These are phyloP conservation scores for Poeciliopsis presidionis DNA, from an alignment of 2,797 vertebrate species.

Conservation along the genomic window DNA sequence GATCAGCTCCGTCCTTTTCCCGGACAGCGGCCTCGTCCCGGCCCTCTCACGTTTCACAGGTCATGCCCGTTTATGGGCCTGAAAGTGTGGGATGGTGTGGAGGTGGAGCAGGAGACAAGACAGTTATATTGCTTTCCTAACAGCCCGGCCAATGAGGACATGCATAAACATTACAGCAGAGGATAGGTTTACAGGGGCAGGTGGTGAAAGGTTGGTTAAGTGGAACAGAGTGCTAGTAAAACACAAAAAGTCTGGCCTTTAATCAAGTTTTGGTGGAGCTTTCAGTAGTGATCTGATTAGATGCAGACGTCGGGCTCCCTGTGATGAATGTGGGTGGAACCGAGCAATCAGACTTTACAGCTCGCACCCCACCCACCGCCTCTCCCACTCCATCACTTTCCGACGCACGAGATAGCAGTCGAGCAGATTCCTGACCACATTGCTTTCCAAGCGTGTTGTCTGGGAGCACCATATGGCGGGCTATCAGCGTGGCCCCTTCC, in stretches of 20 bases:
- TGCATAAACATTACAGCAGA: slow-evolving; percentile 78
- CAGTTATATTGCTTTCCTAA: slow-evolving; percentile 57
- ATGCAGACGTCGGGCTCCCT: slow-evolving; percentile 63
- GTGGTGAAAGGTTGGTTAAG: slow-evolving; percentile 75
- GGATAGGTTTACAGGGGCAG: slow-evolving; percentile 76
- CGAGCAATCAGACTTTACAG: slow-evolving; percentile 30
- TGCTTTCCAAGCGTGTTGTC: slow-evolving; percentile 58
- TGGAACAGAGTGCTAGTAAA: slow-evolving; percentile 76
- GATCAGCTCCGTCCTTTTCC: not conserved
- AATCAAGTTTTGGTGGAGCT: slow-evolving; percentile 78
- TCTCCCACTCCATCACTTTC: slow-evolving; percentile 46
- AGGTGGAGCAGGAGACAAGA: slow-evolving; percentile 16
- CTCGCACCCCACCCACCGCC: slow-evolving; percentile 5
- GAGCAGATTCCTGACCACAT: slow-evolving; percentile 64
- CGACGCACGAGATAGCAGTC: slow-evolving; percentile 59
- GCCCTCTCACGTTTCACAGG: slow-evolving; percentile 32
- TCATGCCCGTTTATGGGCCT: slow-evolving; percentile 57
- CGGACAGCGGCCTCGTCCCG: slow-evolving; percentile 15
- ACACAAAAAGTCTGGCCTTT: slow-evolving; percentile 74
- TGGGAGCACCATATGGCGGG: slow-evolving; percentile 69
- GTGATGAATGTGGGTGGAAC: slow-evolving; percentile 71
- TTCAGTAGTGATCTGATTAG: slow-evolving; percentile 79
- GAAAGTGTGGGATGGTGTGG: slow-evolving; percentile 41
- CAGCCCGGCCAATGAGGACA: slow-evolving; percentile 76
- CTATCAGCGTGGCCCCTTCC: slow-evolving; percentile 49